Conservation (phyloP, 2,797 vertebrate genomes). For the Xenopus petersii region DNA sequence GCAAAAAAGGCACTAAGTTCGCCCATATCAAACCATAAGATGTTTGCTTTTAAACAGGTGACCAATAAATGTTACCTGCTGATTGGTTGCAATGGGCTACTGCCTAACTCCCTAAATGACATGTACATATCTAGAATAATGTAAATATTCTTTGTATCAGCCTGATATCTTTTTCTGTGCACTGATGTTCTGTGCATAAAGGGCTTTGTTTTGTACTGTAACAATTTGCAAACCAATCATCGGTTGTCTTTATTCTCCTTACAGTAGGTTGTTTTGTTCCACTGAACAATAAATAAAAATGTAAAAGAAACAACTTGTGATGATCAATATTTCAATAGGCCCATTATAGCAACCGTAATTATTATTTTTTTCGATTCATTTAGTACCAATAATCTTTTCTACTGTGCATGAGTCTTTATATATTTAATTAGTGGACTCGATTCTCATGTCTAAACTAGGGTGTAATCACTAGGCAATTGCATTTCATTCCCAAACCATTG, state of each 20-base stretch:
- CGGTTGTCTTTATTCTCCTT: slow-evolving; percentile 33
- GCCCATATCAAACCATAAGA: no score
- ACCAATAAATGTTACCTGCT: no score
- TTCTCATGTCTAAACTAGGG: slow-evolving; percentile 30
- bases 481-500: slow-evolving; percentile 35
- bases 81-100: no score
- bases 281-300: slow-evolving; percentile 50
- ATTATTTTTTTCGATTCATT: slow-evolving; percentile 52
- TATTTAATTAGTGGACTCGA: slow-evolving; percentile 27
- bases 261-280: slow-evolving; percentile 53
- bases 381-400: slow-evolving; percentile 45
- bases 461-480: slow-evolving; percentile 41
- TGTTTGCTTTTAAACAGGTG: no score
- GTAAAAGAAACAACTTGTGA: slow-evolving; percentile 51
- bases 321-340: slow-evolving; percentile 58
- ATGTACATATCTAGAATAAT: no score
- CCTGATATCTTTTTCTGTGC: no score
- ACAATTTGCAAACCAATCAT: slow-evolving; percentile 46
- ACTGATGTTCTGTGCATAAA: no score
- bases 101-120: no score
- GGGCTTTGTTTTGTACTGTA: slow-evolving; percentile 51
- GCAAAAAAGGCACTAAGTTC: no score
- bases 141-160: no score
- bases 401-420: slow-evolving; percentile 21
- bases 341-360: slow-evolving; percentile 59